Base-by-base conservation (phyloP, 2,113 vertebrate genomes). In the Gyps fulvus region DNA sequence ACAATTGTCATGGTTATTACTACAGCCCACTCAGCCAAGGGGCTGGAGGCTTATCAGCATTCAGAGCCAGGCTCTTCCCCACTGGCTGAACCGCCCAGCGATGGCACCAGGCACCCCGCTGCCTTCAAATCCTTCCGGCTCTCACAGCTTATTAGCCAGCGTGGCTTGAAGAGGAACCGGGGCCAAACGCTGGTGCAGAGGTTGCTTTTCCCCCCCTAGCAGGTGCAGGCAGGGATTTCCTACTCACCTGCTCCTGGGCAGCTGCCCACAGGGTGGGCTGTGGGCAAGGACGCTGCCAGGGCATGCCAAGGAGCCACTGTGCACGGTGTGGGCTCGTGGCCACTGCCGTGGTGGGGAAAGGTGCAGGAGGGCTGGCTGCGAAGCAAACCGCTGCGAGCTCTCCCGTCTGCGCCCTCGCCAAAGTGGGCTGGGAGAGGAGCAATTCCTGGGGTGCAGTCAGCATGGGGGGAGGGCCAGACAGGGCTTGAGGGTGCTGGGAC, bases 71-170 rank as follows among this genome's bases (percentile, higher is more conserved):
- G 83, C 93, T 66, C 72, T 63, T 74, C 77, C 79, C 79, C n/a
- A 34, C 78, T 80, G 55, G 58, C 79, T 88, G 86, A 79, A 78
- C 92, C 72, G 8, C 94, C 93, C 90, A 84, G 89, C 50, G 66
- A 79, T 18, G 43, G 89, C 96, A 88, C 71, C 17, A 7, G 86
- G 88, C 20, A 5, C 94, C 93, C 95, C 14, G 83, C 87, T 93
- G 97, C 93, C 97, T 84, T 71, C 95, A 67, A 65, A 97, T 94
- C 94, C 95, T 97, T 97, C 95, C 94, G 92, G 96, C 91, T 96
- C 94, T 36, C 83, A 59, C 5, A 13, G 84, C 63, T 84, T 5
- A 3, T 47, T 59, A 85, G 36, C 50, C 84, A 70, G 67, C 6
- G 2, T 72, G 13, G 77, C 62, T 14, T 1, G 9, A 61, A 50